phyloP scores from a whole-genome alignment of 2,113 vertebrate genomes.

The Panthera leo region DNA sequence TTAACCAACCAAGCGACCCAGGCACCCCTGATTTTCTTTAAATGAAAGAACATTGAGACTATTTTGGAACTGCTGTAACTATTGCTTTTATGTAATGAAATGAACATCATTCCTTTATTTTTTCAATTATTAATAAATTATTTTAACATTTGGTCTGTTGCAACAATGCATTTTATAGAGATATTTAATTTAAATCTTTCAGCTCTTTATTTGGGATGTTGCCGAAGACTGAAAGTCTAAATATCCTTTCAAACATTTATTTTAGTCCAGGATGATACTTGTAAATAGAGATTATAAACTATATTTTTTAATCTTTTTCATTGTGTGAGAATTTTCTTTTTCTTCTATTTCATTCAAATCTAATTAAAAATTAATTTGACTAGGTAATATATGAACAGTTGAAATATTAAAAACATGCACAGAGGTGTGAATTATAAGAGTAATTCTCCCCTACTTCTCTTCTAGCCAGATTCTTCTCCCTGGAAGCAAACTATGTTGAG shows the following conservation, averaged over 20 bases:
- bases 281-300: neutral
- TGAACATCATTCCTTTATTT: neutral
- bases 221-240: neutral
- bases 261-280: neutral
- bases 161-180: neutral
- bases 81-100: constrained; percentile 20
- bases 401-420: neutral
- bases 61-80: neutral
- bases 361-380: neutral
- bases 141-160: neutral
- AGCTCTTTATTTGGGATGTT: constrained; percentile 5
- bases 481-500: neutral
- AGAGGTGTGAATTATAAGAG: neutral
- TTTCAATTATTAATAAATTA: constrained; percentile 45
- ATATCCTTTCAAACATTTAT: neutral
- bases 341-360: neutral
- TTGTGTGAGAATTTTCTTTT: neutral
- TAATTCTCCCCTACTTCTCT: neutral
- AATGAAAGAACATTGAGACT: neutral
- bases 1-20: too few species aligned
- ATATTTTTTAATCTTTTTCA: neutral
- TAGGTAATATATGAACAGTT: neutral
- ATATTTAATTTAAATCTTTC: neutral
- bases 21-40: neutral
- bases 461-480: neutral